A percentile compares a stretch with the other conserved stretches of the same genome.
phyloP scores from a whole-genome alignment of 2,113 vertebrate species.

The Echinops telfairi region DNA sequence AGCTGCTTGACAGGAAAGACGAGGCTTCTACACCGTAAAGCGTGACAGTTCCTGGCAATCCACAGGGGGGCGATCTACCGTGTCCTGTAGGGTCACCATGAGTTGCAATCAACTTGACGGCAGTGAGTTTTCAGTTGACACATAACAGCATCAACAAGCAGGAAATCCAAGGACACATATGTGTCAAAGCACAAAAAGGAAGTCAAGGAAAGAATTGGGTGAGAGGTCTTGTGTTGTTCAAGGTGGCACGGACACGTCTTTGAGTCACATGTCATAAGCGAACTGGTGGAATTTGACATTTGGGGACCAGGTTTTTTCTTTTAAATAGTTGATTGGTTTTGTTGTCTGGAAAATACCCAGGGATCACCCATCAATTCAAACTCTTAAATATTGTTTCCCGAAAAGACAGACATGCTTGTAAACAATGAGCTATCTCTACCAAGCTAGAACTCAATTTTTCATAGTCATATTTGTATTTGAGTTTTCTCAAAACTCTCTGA shows the following conservation, averaged over 20 bases:
- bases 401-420: conserved; percentile 24
- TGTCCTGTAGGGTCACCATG: too few species aligned
- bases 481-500: conserved; percentile 61
- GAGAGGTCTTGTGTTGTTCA: rapidly evolving
- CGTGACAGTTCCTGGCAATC: too few species aligned
- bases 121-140: neutral
- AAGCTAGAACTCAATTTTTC: conserved; percentile 30
- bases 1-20: too few species aligned
- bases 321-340: conserved; percentile 13
- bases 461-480: conserved; percentile 36
- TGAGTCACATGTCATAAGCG: neutral
- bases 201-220: neutral
- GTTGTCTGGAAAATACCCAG: conserved; percentile 36
- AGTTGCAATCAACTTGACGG: neutral
- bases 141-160: neutral
- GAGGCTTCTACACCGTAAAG: too few species aligned
- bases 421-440: conserved; percentile 32
- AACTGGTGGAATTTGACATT: neutral
- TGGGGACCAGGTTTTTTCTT: neutral
- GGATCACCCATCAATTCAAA: conserved; percentile 8
- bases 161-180: neutral
- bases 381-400: conserved; percentile 34
- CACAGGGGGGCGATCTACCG: too few species aligned
- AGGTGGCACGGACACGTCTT: neutral
- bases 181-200: neutral